A percentile compares a stretch with the other conserved stretches of the same genome.
Evolutionary conservation across 2,113 vertebrate species (phyloP).

Genomic region (Callopanchax toddi): DNA sequence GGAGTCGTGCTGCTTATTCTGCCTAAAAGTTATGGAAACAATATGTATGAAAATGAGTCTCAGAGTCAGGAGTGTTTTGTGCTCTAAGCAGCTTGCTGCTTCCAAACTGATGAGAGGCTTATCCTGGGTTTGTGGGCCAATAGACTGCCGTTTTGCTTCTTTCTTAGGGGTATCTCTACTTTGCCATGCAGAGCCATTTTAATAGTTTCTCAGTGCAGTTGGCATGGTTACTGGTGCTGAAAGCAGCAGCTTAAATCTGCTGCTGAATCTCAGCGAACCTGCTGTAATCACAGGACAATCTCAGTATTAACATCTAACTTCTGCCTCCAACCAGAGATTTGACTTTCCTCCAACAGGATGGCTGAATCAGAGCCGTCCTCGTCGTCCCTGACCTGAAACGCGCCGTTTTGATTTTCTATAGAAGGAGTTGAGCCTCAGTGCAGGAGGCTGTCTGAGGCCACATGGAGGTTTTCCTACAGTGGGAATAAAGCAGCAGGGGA

Average conservation of each 20-base stretch:
- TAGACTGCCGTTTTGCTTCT: conserved; percentile 61
- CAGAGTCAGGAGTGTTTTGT: conserved; percentile 52
- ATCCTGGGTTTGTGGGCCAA: conserved; percentile 65
- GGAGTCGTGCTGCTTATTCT: conserved; percentile 27
- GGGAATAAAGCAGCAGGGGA: conserved; percentile 43
- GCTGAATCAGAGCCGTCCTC: conserved; percentile 62
- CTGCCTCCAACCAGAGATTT: conserved; percentile 50
- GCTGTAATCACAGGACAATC: conserved; percentile 76
- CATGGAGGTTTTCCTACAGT: conserved; percentile 35
- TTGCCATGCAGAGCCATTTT: conserved; percentile 69
- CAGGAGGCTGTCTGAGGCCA: conserved; percentile 13
- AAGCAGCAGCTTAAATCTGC: conserved; percentile 69
- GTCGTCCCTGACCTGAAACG: conserved; percentile 48
- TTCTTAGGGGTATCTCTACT: conserved; percentile 53
- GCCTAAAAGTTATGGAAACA: conserved; percentile 54
- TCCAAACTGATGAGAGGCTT: conserved; percentile 78
- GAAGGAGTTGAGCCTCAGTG: conserved; percentile 27
- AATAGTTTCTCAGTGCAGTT: conserved; percentile 74
- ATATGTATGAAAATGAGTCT: conserved; percentile 76
- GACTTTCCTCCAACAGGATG: conserved; percentile 50
- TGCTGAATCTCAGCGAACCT: conserved; percentile 69
- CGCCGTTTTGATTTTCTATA: conserved; percentile 67
- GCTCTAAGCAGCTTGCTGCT: conserved; percentile 67
- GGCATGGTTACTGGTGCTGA: conserved; percentile 75
- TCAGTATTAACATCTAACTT: conserved; percentile 73